These are phyloP conservation scores for Auanema sp. DNA, from an alignment of 2,888 invertebrate genomes.

Conservation along the genomic window DNA sequence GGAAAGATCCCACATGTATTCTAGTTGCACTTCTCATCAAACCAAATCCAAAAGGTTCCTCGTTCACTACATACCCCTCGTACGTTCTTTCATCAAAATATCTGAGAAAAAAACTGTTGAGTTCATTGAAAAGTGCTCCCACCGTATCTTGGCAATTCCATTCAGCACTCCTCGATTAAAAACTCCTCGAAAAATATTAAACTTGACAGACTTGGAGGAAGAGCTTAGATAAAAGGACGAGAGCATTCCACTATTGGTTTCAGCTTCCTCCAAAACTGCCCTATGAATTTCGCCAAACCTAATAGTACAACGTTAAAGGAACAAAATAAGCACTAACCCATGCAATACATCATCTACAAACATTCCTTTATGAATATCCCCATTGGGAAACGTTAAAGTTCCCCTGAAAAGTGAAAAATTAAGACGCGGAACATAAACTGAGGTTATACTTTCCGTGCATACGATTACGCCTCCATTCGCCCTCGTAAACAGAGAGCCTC, in stretches of 20 bases:
- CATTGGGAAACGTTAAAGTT: conserved; percentile 2
- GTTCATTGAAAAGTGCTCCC: background rate
- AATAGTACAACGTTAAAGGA: background rate
- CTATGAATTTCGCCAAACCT: conserved; percentile 16
- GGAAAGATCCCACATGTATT: background rate
- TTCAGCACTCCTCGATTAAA: conserved; percentile 16
- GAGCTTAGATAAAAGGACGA: conserved; percentile 5
- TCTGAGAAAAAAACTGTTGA: background rate
- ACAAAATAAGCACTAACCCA: conserved; percentile 9
- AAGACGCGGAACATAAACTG: background rate
- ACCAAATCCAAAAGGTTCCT: conserved; percentile 16
- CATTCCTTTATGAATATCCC: conserved; percentile 13
- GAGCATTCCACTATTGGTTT: background rate
- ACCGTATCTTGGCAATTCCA: conserved; percentile 18
- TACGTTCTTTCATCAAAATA: conserved; percentile 12
- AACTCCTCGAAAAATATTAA: conserved; percentile 15
- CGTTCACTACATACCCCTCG: conserved; percentile 10
- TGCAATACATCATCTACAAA: conserved; percentile 14
- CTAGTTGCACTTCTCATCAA: conserved; percentile 5
- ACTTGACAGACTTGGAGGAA: conserved; percentile 1
- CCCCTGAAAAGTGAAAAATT: conserved; percentile 6
- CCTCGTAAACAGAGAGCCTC: conserved; percentile 12
- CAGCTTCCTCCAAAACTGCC: background rate
- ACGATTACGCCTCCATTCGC: conserved; percentile 13
- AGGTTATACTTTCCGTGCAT: conserved; percentile 16